Percentiles rank a stretch among this genome's conserved stretches.
Conservation (phyloP, 2,797 vertebrate species). For the Enteromius fasciolatus region DNA sequence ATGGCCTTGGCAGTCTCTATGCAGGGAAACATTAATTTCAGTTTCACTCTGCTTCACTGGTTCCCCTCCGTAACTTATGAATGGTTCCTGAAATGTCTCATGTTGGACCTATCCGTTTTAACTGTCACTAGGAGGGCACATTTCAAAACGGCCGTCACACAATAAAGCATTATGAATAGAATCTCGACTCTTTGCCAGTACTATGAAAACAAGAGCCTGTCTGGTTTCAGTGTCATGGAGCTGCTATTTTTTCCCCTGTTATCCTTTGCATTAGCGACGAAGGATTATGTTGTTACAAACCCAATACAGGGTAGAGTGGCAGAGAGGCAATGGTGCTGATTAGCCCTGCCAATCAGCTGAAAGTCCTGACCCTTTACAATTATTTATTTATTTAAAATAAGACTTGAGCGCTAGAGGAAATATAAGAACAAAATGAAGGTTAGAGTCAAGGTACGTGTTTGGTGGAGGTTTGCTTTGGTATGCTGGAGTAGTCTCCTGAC, state of each 20-base stretch:
- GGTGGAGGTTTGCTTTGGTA: background rate
- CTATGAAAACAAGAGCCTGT: constrained; percentile 42
- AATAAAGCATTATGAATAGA: constrained; percentile 15
- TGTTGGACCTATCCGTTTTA: constrained; percentile 36
- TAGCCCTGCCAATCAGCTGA: constrained; percentile 59
- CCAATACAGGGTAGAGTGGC: constrained; percentile 45
- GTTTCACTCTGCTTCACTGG: constrained; percentile 27
- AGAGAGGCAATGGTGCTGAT: constrained; percentile 46
- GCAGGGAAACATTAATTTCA: constrained; percentile 46
- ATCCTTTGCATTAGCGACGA: constrained; percentile 37
- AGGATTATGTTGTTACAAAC: constrained; percentile 52
- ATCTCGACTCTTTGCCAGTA: constrained; percentile 49
- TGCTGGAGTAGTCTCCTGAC: background rate
- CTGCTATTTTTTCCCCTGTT: constrained; percentile 52
- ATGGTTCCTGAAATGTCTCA: constrained; percentile 2
- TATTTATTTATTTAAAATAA: constrained; percentile 61
- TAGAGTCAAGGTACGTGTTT: constrained; percentile 22
- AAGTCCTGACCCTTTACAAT: constrained; percentile 57
- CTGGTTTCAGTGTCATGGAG: constrained; percentile 50
- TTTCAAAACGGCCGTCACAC: constrained; percentile 55
- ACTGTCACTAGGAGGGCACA: constrained; percentile 31
- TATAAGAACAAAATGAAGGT: constrained; percentile 39
- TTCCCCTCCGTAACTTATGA: constrained; percentile 16
- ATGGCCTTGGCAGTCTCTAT: constrained; percentile 48
- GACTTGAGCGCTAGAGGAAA: constrained; percentile 49